Evolutionary conservation across 2,888 invertebrate species (phyloP).

Genomic region (Drosophila rubida): DNA sequence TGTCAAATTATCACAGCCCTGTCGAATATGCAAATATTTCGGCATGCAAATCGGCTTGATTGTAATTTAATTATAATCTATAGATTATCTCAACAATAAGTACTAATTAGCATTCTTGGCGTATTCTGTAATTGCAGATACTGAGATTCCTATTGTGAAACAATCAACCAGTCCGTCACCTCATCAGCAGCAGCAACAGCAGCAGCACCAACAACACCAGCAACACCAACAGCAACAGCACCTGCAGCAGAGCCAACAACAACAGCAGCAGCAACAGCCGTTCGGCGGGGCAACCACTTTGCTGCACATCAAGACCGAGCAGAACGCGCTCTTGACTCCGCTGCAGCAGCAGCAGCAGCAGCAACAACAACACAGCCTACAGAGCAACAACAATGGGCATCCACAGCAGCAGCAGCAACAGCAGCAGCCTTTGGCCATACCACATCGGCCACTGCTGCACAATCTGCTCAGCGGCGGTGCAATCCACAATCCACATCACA

Average conservation of each 20-base stretch:
- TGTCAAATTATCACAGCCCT: too few species aligned
- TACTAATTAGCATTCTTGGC: neutral
- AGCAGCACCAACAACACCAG: slow-evolving; percentile 74
- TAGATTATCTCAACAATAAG: neutral
- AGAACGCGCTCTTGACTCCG: slow-evolving; percentile 80
- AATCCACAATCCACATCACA: slow-evolving; percentile 85
- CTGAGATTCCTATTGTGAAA: slow-evolving; percentile 85
- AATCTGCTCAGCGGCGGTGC: slow-evolving; percentile 85
- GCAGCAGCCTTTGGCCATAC: slow-evolving; percentile 82
- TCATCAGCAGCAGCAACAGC: slow-evolving; percentile 78
- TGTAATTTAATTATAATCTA: neutral
- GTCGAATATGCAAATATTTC: too few species aligned
- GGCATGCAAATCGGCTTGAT: neutral
- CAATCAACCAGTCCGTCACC: slow-evolving; percentile 85
- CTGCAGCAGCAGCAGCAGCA: slow-evolving; percentile 66
- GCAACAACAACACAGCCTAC: slow-evolving; percentile 65
- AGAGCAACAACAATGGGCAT: slow-evolving; percentile 69
- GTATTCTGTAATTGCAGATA: slow-evolving; percentile 77
- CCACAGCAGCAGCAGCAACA: slow-evolving; percentile 63
- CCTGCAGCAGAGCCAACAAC: slow-evolving; percentile 65
- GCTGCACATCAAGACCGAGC: slow-evolving; percentile 83
- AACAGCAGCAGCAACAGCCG: slow-evolving; percentile 75
- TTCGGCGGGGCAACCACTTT: slow-evolving; percentile 78
- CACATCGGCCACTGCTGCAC: slow-evolving; percentile 84
- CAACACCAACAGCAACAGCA: slow-evolving; percentile 74